Percentiles rank a stretch among this genome's conserved stretches.
Conservation (phyloP, 1,140 invertebrate species). For the Zaprionus capensis region DNA sequence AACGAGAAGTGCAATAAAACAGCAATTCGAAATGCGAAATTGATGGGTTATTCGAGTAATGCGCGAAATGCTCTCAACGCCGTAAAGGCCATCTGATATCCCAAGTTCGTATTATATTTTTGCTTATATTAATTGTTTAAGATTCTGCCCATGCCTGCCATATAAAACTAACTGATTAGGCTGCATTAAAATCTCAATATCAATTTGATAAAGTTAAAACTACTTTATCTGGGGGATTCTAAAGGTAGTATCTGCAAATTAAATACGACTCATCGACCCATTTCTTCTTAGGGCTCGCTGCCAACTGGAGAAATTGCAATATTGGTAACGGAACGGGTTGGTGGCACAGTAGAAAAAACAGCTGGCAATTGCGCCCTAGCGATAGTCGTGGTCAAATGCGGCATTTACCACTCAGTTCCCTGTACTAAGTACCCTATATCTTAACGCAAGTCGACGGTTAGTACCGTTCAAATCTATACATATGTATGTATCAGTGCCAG, state of each 20-base stretch:
- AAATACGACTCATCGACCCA: background rate
- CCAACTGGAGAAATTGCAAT: conserved; percentile 15
- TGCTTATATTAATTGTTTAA: conserved; percentile 32
- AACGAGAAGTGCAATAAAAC: conserved; percentile 42
- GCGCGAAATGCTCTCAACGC: conserved; percentile 50
- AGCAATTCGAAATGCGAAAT: conserved; percentile 33
- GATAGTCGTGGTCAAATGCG: conserved; percentile 10
- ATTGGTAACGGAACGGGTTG: conserved; percentile 28
- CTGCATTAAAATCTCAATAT: background rate
- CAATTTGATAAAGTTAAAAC: background rate
- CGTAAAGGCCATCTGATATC: conserved; percentile 44
- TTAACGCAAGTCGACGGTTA: conserved; percentile 1
- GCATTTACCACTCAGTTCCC: conserved; percentile 31
- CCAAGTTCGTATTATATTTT: conserved; percentile 1
- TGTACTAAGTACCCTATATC: conserved; percentile 24
- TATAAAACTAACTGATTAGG: conserved; percentile 2
- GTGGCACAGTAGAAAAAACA: conserved; percentile 32
- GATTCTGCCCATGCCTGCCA: background rate
- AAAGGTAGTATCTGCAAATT: background rate
- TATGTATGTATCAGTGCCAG: background rate
- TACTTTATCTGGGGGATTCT: background rate
- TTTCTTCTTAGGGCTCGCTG: background rate
- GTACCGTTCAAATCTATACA: conserved; percentile 1
- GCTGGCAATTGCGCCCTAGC: conserved; percentile 43
- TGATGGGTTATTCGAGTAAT: conserved; percentile 61